Evolutionary conservation across 37 sponge, comb jelly and placozoan species (phyloP).

Genomic region (Diacarnus erythraeanus): DNA sequence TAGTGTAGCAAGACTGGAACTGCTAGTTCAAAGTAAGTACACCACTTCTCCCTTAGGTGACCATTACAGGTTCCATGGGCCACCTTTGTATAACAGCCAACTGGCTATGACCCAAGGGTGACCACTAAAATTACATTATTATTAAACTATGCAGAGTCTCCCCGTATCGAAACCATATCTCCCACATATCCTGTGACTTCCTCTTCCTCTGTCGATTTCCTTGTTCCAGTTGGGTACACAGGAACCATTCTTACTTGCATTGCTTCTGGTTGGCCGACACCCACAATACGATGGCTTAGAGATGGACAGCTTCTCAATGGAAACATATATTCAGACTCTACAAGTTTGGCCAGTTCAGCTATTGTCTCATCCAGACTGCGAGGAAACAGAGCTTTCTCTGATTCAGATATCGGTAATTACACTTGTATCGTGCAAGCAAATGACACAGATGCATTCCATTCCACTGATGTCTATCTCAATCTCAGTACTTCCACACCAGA

Average conservation of each 20-base stretch:
- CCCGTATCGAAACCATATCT: slow-evolving; percentile 5
- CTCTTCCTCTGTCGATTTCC: not conserved
- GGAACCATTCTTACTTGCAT: slow-evolving; percentile 33
- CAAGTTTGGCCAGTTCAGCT: not conserved
- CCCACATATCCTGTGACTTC: not conserved
- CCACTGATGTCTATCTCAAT: too few species aligned
- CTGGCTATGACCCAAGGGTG: too few species aligned
- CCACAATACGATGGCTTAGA: slow-evolving; percentile 23
- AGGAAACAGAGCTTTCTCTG: not conserved
- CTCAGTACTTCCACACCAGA: not conserved
- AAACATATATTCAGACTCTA: not conserved
- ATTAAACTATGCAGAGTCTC: slow-evolving; percentile 16
- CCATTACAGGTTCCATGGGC: too few species aligned
- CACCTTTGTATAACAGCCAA: too few species aligned
- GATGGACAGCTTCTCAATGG: not conserved
- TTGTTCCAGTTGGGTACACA: slow-evolving; percentile 8
- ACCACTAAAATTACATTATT: too few species aligned
- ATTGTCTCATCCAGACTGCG: not conserved
- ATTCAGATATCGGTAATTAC: not conserved
- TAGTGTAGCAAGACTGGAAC: not conserved
- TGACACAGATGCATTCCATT: not conserved
- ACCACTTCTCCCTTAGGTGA: too few species aligned
- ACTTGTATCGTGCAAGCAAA: not conserved
- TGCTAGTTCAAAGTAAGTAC: slow-evolving; percentile 25
- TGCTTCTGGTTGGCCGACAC: slow-evolving; percentile 32